A percentile compares a stretch with the other conserved stretches of the same genome.
Evolutionary conservation across 2,797 vertebrate species (phyloP).

Genomic region (Anguilla obscura): DNA sequence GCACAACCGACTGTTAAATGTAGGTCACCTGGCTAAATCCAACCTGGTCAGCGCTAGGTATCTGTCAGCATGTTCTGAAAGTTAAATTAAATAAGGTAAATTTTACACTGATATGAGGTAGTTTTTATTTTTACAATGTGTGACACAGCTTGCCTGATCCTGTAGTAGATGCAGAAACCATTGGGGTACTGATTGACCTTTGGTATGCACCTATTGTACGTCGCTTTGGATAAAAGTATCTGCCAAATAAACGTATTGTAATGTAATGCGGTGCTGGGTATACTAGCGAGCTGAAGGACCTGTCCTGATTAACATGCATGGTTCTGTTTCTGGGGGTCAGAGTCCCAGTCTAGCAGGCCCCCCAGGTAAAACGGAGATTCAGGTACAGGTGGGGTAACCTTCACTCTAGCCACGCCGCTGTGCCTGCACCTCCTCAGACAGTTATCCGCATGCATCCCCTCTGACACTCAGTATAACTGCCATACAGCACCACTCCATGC

Average conservation of each 20-base stretch:
- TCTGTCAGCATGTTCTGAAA: not conserved
- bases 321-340: not conserved
- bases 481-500: constrained; percentile 40
- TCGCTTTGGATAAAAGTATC: too few species aligned
- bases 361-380: not conserved
- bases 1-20: not conserved
- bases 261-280: not conserved
- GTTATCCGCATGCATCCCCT: constrained; percentile 55
- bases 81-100: not conserved
- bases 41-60: not conserved
- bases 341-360: not conserved
- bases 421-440: constrained; percentile 20
- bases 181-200: not conserved
- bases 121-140: not conserved
- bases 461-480: constrained; percentile 60
- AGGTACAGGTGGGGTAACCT: constrained; percentile 3
- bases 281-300: not conserved
- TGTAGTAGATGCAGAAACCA: not conserved
- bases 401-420: constrained; percentile 51
- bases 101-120: not conserved
- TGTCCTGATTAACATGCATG: not conserved
- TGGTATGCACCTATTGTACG: too few species aligned
- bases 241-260: too few species aligned
- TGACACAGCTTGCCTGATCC: not conserved
- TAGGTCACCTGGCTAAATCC: not conserved